Percentiles rank a stretch among this genome's conserved stretches.
Conservation (phyloP, 1,140 invertebrate species). For the Sinonovacula constricta region DNA sequence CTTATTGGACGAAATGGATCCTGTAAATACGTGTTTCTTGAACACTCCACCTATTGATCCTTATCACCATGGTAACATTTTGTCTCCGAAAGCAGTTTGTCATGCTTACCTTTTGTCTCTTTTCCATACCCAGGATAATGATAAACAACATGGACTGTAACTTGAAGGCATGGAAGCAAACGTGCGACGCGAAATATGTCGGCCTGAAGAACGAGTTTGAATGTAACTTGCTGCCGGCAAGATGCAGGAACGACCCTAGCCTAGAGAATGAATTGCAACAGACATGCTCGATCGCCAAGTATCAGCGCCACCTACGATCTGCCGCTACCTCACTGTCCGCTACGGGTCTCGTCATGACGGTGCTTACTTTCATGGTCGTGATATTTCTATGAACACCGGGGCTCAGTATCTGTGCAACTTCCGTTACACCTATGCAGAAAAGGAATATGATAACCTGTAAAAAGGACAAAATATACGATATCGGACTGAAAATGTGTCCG, state of each 20-base stretch:
- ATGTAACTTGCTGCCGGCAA: slow-evolving; percentile 36
- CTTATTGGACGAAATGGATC: background rate
- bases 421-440: no score
- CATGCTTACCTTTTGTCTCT: background rate
- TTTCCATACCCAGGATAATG: slow-evolving; percentile 13
- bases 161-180: background rate
- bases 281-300: slow-evolving; percentile 31
- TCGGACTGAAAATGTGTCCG: no score
- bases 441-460: no score
- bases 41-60: background rate
- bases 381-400: no score
- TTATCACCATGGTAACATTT: background rate
- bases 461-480: no score
- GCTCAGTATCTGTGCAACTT: no score
- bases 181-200: background rate
- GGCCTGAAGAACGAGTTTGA: slow-evolving; percentile 48
- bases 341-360: no score
- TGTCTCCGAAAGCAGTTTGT: background rate
- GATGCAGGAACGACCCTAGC: slow-evolving; percentile 26
- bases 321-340: no score
- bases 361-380: no score
- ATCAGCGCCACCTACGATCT: slow-evolving; percentile 43
- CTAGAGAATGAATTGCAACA: slow-evolving; percentile 22
- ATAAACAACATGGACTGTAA: slow-evolving; percentile 42
- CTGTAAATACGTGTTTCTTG: background rate